Base-by-base conservation (phyloP, 2,888 invertebrate species). In the Pharmacophagus antenor region DNA sequence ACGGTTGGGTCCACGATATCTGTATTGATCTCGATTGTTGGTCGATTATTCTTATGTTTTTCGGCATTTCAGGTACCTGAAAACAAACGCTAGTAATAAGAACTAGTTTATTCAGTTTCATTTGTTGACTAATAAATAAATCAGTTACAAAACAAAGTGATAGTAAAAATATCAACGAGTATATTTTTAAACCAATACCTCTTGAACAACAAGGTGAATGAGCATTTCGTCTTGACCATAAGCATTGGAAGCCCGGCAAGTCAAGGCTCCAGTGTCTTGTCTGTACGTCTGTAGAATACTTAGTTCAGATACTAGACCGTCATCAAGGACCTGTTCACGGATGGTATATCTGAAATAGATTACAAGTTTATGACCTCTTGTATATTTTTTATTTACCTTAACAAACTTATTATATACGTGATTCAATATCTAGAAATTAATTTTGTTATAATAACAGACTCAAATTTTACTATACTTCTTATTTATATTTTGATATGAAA, bases 191-290 rank as follows among this genome's bases (percentile, higher is more conserved):
- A 41, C 0, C 8, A 8, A 50, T 87, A 96, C 96, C 95, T 91
- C 91, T 91, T 98, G 96, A 25, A 98, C 96, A 55, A 97, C 95
- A 63, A 98, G 92, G 77, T 97, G 96, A 79, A 97, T 96, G 56
- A 95, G 94, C 94, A 97, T 96, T 82, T 96, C 95, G 74, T 97
- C 98, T 70, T 95, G 95, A 8, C 98, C 98, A 76, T 96, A 98
- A 53, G 95, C 93, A 84, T 98, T 98, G 70, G 95, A 95, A 0
- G 97, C 97, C 64, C 95, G 93, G 80, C 98, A 98, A 55, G 96
- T 95, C 79, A 97, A 95, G 56, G 95, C 94, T 10, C 97, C 97
- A 0, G 97, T 96, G 85, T 98, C 98, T 76, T 96, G 95, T 62
- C 97, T 92, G 70, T 95, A 95, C 15, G 97, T 96, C 70, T 96